Base-by-base conservation (phyloP, 1,140 invertebrate genomes). In the Drosophila repleta region DNA sequence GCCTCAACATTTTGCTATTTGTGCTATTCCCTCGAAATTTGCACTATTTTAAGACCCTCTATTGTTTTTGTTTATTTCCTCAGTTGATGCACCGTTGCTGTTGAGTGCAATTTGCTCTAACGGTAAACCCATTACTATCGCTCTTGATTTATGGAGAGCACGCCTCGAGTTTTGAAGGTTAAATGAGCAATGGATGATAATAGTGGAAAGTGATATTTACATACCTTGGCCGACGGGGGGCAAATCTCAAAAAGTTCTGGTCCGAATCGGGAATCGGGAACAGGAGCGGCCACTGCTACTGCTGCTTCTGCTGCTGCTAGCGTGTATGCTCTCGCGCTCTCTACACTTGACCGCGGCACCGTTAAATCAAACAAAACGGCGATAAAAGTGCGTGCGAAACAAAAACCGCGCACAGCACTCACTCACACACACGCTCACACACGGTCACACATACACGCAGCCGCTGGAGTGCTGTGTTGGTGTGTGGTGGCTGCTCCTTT, bases 271-370 rank as follows among this genome's bases (percentile, higher is more conserved):
- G 41, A 83, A 71, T 62, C 52, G 61, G 48, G 48, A 58, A 63
- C 37, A 20, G 61, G 21, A 24, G 51, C 39, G 51, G 35, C 58
- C 41, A 7, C 46, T 48, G 20, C 13, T n/a, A 3, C 43, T 43
- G 24, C 24, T 24, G 4, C 24, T 26, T 11, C 51, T 46, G 13
- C 20, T 48, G 20, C 20, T 21, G 17, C 41, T 45, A 51, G 46
- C 43, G 10, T 55, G 37, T 17, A 57, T 26, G 53, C 64, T 70
- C 43, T 76, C 57, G 57, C 70, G 74, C 67, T 60, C 67, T 56
- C 57, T 67, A 68, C 74, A 87, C 82, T 85, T 82, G 82, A 87
- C 82, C 82, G 82, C 81, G 82, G 60, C 74, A 87, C 81, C 81
- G 81, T 85, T 85, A 85, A 72, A 75, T 68, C 66, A 65, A 75